These are phyloP conservation scores for Crotalus viridis DNA, from an alignment of 2,113 vertebrate genomes.

Conservation along the genomic window DNA sequence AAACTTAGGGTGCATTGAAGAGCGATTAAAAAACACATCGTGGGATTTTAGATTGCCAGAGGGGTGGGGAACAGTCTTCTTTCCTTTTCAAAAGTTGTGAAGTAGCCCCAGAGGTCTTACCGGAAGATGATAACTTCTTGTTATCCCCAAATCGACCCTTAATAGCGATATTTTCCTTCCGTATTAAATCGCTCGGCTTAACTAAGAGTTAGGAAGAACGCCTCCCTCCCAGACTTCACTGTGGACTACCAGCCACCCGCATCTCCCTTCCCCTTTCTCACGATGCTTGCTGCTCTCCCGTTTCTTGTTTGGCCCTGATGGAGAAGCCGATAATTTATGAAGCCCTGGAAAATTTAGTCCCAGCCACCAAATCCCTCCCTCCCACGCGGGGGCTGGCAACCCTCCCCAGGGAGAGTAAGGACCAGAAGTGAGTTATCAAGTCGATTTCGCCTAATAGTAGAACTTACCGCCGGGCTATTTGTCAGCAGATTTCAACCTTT, in stretches of 20 bases:
- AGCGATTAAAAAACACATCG: slow-evolving; percentile 46
- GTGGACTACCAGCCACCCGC: not conserved
- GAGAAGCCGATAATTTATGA: slow-evolving; percentile 77
- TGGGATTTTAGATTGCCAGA: slow-evolving; percentile 52
- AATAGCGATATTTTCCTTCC: slow-evolving; percentile 53
- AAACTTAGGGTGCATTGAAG: slow-evolving; percentile 54
- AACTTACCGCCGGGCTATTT: slow-evolving; percentile 66
- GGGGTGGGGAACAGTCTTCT: not conserved
- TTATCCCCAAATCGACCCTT: slow-evolving; percentile 61
- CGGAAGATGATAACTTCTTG: slow-evolving; percentile 35
- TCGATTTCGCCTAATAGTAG: slow-evolving; percentile 68
- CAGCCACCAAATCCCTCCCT: slow-evolving; percentile 62
- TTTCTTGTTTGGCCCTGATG: slow-evolving; percentile 65
- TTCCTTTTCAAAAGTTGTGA: slow-evolving; percentile 50
- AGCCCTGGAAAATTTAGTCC: slow-evolving; percentile 74
- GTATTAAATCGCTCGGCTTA: slow-evolving; percentile 72
- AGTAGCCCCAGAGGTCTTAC: slow-evolving; percentile 48
- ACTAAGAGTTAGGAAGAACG: slow-evolving; percentile 72
- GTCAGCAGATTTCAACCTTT: slow-evolving; percentile 68
- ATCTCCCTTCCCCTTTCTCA: slow-evolving; percentile 26
- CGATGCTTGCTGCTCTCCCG: slow-evolving; percentile 58
- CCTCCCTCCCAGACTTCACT: not conserved
- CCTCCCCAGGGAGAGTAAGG: slow-evolving; percentile 69
- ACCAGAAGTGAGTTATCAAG: slow-evolving; percentile 71
- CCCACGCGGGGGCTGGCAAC: slow-evolving; percentile 69